Evolutionary conservation across 2,888 invertebrate species (phyloP).

Genomic region (Cancer borealis): DNA sequence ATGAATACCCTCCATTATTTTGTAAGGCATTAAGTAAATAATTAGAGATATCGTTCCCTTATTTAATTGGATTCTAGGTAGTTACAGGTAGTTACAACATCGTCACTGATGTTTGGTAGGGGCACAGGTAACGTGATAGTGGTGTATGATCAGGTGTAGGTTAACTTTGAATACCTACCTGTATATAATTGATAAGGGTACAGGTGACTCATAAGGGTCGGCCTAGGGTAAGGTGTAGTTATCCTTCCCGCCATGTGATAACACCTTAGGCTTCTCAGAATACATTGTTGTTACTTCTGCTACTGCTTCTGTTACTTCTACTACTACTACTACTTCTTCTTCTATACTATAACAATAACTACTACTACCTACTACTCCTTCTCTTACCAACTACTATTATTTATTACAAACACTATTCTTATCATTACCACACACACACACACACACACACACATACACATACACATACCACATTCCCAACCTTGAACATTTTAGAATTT

Average conservation of each 20-base stretch:
- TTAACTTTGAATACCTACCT: not conserved
- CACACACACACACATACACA: too few relatives aligned
- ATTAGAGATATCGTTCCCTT: not conserved
- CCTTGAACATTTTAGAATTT: too few relatives aligned
- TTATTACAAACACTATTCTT: too few relatives aligned
- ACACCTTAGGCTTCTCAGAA: not conserved
- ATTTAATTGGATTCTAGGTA: not conserved
- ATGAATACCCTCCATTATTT: not conserved
- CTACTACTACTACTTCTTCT: not conserved
- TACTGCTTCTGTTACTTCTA: not conserved
- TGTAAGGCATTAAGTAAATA: not conserved
- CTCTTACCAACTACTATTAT: not conserved
- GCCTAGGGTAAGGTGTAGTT: not conserved
- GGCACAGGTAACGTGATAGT: not conserved
- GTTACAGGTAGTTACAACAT: not conserved
- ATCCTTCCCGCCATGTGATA: not conserved
- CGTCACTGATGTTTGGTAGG: not conserved
- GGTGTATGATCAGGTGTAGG: not conserved
- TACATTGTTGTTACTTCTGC: not conserved
- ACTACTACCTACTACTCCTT: not conserved
- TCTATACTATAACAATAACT: not conserved
- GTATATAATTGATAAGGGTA: not conserved
- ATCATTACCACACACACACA: too few relatives aligned
- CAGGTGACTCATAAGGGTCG: not conserved
- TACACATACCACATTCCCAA: too few relatives aligned